Conservation (phyloP, 64 coral and sea anemone species). For the Orbicella faveolata region DNA sequence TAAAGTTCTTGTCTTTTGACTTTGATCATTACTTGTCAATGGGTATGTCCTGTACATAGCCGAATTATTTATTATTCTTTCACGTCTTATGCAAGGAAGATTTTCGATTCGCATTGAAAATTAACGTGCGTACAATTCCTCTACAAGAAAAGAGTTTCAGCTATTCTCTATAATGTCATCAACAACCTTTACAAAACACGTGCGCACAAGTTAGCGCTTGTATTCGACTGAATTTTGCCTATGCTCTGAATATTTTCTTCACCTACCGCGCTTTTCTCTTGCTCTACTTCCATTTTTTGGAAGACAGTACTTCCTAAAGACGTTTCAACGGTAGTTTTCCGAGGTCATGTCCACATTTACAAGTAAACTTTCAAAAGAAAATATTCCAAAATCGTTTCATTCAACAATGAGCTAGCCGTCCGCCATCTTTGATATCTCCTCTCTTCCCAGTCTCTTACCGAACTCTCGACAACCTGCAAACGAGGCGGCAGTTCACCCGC, state of each 20-base stretch:
- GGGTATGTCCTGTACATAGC: too few species aligned
- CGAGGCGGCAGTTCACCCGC: slow-evolving; percentile 5
- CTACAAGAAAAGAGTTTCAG: too few species aligned
- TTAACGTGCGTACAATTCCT: too few species aligned
- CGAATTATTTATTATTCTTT: too few species aligned
- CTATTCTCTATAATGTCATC: too few species aligned
- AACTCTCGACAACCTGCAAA: background rate
- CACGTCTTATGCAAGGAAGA: too few species aligned
- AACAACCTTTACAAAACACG: background rate
- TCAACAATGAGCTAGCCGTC: background rate
- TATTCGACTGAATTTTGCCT: background rate
- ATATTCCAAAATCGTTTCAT: background rate
- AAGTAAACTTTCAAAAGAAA: background rate
- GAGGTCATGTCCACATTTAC: background rate
- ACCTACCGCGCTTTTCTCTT: slow-evolving; percentile 54
- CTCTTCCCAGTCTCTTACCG: background rate
- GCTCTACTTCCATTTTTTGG: slow-evolving; percentile 32
- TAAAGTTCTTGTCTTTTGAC: background rate
- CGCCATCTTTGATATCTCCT: slow-evolving; percentile 8
- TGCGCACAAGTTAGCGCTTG: background rate
- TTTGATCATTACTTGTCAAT: too few species aligned
- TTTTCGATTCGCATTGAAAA: too few species aligned
- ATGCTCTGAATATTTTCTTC: background rate
- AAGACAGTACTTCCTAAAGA: background rate
- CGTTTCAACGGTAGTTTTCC: background rate